phyloP scores from a whole-genome alignment of 2,888 invertebrate species.

The Neoaliturus tenellus region DNA sequence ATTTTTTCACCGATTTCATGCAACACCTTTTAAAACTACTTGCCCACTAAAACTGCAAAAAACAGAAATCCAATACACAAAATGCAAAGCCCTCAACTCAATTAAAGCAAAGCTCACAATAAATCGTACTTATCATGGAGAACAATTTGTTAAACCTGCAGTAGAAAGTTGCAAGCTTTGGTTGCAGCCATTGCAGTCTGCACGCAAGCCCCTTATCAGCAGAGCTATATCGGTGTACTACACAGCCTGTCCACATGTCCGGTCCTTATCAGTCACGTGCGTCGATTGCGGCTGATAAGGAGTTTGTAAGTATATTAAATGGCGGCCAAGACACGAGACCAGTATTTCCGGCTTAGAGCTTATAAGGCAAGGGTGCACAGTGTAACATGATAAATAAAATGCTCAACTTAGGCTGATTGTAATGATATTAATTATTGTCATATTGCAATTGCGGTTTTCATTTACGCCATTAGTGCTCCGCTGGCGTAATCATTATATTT shows the following conservation, averaged over 20 bases:
- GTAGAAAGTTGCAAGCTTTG: background rate
- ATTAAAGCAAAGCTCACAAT: background rate
- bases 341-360: background rate
- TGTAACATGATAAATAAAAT: too few relatives aligned
- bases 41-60: too few relatives aligned
- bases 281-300: background rate
- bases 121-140: background rate
- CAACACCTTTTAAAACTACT: too few relatives aligned
- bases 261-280: background rate
- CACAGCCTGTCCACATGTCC: conserved; percentile 9
- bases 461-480: too few relatives aligned
- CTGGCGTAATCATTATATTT: too few relatives aligned
- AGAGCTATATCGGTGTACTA: background rate
- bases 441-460: too few relatives aligned
- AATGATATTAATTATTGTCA: too few relatives aligned
- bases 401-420: too few relatives aligned
- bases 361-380: too few relatives aligned
- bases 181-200: background rate
- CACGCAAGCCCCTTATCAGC: conserved; percentile 1
- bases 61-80: too few relatives aligned
- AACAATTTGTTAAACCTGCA: background rate
- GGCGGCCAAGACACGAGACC: background rate
- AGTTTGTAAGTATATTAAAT: background rate
- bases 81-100: background rate
- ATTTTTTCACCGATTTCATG: too few relatives aligned